Evolutionary conservation across 2,113 vertebrate genomes (phyloP).

Genomic region (Corythornis vintsioides): DNA sequence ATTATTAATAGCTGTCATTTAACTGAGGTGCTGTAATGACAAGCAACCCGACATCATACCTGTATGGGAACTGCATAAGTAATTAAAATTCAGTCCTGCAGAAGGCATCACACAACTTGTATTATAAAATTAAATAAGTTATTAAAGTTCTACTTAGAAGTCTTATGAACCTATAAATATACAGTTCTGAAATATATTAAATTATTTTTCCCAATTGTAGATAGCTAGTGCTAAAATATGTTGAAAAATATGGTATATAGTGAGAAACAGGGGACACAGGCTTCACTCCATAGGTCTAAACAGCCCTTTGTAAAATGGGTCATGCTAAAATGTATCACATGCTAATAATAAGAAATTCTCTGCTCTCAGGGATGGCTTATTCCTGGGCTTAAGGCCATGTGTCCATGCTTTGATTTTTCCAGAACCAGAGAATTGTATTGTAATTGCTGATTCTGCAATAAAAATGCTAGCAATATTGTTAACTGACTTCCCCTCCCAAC

Average conservation of each 20-base stretch:
- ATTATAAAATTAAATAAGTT: background rate
- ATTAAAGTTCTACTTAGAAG: background rate
- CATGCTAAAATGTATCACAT: background rate
- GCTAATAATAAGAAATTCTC: background rate
- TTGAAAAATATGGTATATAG: background rate
- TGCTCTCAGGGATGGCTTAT: background rate
- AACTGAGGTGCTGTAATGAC: background rate
- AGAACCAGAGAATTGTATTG: background rate
- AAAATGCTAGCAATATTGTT: background rate
- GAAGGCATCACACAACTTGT: background rate
- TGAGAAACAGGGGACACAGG: background rate
- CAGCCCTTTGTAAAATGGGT: background rate
- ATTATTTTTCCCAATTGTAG: background rate
- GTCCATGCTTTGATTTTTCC: background rate
- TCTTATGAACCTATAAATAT: background rate
- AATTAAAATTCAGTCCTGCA: slow-evolving; percentile 24
- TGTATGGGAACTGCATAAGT: background rate
- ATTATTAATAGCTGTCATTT: background rate
- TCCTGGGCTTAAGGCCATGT: background rate
- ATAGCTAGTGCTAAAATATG: background rate
- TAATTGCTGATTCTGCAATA: background rate
- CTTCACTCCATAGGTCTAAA: background rate
- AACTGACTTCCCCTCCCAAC: background rate
- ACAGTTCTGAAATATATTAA: background rate
- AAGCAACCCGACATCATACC: background rate